Base-by-base conservation (phyloP, 2,888 invertebrate genomes). In the Mimachlamys varia region DNA sequence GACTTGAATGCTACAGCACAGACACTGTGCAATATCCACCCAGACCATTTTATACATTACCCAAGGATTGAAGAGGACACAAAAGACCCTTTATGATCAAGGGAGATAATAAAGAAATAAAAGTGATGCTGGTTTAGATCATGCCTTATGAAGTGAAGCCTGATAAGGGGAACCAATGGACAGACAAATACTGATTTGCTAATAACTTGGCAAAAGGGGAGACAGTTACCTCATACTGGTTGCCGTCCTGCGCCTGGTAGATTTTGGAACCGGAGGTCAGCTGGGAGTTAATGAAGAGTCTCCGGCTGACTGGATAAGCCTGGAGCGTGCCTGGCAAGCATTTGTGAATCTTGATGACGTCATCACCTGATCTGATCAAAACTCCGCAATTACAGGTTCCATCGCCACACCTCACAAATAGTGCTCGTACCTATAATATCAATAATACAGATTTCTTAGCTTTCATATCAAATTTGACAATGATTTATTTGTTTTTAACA, bases 331-430 rank as follows among this genome's bases (percentile, higher is more conserved):
- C 88, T 12, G 89, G 89, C 13, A 88, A 38, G 92, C 95, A 95
- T 53, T 93, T 93, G 92, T 94, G 94, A 33, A 95, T 37, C 15
- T 93, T 89, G 58, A 95, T 93, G 38, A 95, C 95, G 90, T 95
- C 95, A 91, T 95, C 94, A 19, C 94, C 94, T 53, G 92, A 92
- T 50, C 93, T 92, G 12, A 94, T 90, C 19, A 93, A 91, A n/a
- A 93, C 93, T 5, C 94, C 95, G 92, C 95, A 95, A 38, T 93
- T 94, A 89, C 94, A 94, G 0, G 93, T 93, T 7, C 94, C 94
- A 22, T 88, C 76, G 0, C 92, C 91, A 90, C 94, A 94, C 15
- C 89, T 90, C 12, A 91, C 89, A 89, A 94, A 94, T 89, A 93
- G 94, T 17, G 93, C 94, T 89, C 93, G 93, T 4, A 94, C 93